Conservation (phyloP, 2,888 invertebrate species). For the Idaea dimidiata region DNA sequence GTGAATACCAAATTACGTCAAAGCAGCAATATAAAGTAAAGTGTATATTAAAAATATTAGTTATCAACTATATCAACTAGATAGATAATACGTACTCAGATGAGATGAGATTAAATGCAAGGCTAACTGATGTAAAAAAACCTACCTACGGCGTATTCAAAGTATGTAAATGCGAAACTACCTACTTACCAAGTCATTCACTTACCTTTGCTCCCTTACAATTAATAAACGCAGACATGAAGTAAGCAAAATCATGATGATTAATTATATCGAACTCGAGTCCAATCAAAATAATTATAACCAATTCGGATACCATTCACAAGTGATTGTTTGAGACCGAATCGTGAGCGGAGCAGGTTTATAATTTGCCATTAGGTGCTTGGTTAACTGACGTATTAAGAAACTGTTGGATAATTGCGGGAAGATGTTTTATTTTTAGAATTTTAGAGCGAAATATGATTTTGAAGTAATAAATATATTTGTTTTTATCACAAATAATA, state of each 20-base stretch:
- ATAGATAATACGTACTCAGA: too few species aligned
- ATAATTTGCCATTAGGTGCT: conserved; percentile 19
- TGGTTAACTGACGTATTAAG: conserved; percentile 26
- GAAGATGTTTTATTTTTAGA: not conserved
- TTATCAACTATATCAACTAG: too few species aligned
- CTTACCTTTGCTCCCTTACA: conserved; percentile 24
- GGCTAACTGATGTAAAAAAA: too few species aligned
- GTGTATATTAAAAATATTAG: too few species aligned
- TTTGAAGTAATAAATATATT: too few species aligned
- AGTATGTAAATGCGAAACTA: too few species aligned
- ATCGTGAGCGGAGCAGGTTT: conserved; percentile 14
- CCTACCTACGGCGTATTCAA: too few species aligned
- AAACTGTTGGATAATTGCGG: conserved; percentile 8
- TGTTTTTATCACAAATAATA: too few species aligned
- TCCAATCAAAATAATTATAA: conserved; percentile 59
- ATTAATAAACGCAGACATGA: conserved; percentile 55
- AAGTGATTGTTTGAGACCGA: conserved; percentile 22
- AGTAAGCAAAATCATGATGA: conserved; percentile 56
- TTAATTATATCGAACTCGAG: conserved; percentile 56
- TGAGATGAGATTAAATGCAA: too few species aligned
- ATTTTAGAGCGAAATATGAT: not conserved
- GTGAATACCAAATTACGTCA: too few species aligned
- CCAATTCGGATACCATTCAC: conserved; percentile 22
- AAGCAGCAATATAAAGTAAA: too few species aligned
- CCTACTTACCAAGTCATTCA: too few species aligned